Evolutionary conservation across 2,797 vertebrate species (phyloP).

Genomic region (Cuculus canorus): DNA sequence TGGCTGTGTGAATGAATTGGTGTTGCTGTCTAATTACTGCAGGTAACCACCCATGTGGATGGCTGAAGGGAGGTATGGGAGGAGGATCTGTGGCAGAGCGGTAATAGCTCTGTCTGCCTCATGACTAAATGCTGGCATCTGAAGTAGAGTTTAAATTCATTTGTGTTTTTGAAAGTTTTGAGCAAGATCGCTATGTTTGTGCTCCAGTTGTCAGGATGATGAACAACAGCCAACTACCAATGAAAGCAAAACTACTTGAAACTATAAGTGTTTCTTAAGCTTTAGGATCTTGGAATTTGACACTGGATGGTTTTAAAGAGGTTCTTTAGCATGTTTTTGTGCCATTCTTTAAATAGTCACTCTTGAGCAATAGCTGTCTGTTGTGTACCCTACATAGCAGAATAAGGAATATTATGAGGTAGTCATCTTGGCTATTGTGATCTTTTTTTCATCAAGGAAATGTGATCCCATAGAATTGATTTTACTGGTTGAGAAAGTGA

Average conservation of each 20-base stretch:
- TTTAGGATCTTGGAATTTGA: neutral
- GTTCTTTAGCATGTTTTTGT: neutral
- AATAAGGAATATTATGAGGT: neutral
- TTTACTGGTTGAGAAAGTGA: neutral
- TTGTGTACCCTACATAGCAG: accelerated
- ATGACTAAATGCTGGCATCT: neutral
- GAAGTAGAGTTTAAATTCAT: neutral
- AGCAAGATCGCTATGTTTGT: neutral
- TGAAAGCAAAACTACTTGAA: neutral
- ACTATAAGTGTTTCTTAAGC: neutral
- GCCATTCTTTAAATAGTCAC: neutral
- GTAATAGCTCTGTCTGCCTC: neutral
- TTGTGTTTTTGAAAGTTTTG: neutral
- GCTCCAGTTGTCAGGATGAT: neutral
- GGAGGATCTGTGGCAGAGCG: neutral
- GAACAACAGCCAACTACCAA: neutral
- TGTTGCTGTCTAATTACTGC: neutral
- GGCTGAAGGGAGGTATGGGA: neutral
- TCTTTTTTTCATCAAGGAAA: neutral
- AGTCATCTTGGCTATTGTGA: neutral
- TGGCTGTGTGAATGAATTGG: neutral
- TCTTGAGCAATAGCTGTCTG: neutral
- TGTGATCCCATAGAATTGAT: neutral
- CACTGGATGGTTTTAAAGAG: accelerated
- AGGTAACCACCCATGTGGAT: accelerated